phyloP scores from a whole-genome alignment of 1,140 invertebrate genomes.

The Macrobrachium nipponense region DNA sequence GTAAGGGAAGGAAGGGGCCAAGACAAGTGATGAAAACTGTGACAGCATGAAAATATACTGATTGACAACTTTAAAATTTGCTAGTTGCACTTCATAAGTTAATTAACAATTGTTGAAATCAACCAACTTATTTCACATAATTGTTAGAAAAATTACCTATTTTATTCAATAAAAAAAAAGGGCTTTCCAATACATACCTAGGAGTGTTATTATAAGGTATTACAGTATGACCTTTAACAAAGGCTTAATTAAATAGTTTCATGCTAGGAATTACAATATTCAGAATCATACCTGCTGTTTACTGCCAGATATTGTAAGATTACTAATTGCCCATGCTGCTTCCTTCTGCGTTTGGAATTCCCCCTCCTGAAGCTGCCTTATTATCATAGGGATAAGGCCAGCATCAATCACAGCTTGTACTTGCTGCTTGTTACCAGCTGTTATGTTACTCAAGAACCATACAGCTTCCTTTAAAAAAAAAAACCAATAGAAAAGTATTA shows the following conservation, averaged over 20 bases:
- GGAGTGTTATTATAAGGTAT: no score
- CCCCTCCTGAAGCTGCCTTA: conserved; percentile 89
- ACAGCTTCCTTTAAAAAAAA: conserved; percentile 81
- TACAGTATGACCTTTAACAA: no score
- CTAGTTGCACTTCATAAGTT: no score
- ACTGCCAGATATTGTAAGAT: conserved; percentile 96
- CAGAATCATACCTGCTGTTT: conserved; percentile 78
- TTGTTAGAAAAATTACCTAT: no score
- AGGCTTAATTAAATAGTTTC: neutral
- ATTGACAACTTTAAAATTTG: no score
- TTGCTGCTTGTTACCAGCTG: conserved; percentile 96
- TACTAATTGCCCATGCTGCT: conserved; percentile 98
- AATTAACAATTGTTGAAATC: no score
- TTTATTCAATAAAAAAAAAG: no score
- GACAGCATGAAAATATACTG: no score
- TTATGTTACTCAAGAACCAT: conserved; percentile 99
- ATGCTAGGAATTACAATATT: neutral
- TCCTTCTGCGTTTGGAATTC: conserved; percentile 99
- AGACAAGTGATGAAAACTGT: no score
- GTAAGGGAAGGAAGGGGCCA: no score
- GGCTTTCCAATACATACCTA: no score
- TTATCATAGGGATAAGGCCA: conserved; percentile 92
- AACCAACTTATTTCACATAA: no score
- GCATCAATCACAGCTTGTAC: conserved; percentile 98
- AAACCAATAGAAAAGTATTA: neutral